Percentiles rank a stretch among this genome's conserved stretches.
phyloP scores from a whole-genome alignment of 2,797 vertebrate species.

The Varecia variegata region DNA sequence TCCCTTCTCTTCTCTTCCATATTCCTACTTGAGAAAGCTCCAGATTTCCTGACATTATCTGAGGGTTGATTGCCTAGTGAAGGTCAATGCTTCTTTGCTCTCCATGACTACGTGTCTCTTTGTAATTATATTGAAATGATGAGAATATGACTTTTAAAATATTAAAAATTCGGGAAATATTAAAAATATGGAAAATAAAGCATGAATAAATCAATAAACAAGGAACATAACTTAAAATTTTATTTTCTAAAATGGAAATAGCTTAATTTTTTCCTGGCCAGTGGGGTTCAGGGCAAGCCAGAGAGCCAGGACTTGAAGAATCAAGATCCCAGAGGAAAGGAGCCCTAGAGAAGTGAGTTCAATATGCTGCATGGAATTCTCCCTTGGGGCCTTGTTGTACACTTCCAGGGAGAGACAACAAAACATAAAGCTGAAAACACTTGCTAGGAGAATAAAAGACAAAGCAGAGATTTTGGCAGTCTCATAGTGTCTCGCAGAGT shows the following conservation, averaged over 20 bases:
- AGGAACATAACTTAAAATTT: not conserved
- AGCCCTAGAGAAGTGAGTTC: not conserved
- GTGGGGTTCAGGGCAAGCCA: not conserved
- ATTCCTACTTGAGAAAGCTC: slow-evolving; percentile 57
- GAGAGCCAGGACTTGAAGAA: not conserved
- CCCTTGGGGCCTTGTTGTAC: not conserved
- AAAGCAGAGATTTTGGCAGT: not conserved
- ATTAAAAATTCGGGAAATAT: slow-evolving; percentile 31
- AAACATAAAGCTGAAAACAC: not conserved
- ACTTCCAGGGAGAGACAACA: not conserved
- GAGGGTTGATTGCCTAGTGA: slow-evolving; percentile 33
- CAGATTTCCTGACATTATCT: slow-evolving; percentile 51
- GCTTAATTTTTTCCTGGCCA: not conserved
- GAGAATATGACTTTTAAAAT: not conserved
- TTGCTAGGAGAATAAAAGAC: not conserved
- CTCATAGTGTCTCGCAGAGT: not conserved
- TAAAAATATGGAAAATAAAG: slow-evolving; percentile 22
- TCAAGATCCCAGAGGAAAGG: not conserved
- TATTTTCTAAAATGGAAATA: slow-evolving; percentile 29
- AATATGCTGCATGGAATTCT: not conserved
- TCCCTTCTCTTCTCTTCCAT: slow-evolving; percentile 19
- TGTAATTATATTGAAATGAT: slow-evolving; percentile 14
- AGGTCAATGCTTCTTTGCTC: slow-evolving; percentile 31
- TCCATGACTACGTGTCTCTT: not conserved
- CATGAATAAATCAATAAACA: not conserved